These are phyloP conservation scores for Remorina albescens DNA, from an alignment of 2,797 vertebrate species.

Conservation along the genomic window DNA sequence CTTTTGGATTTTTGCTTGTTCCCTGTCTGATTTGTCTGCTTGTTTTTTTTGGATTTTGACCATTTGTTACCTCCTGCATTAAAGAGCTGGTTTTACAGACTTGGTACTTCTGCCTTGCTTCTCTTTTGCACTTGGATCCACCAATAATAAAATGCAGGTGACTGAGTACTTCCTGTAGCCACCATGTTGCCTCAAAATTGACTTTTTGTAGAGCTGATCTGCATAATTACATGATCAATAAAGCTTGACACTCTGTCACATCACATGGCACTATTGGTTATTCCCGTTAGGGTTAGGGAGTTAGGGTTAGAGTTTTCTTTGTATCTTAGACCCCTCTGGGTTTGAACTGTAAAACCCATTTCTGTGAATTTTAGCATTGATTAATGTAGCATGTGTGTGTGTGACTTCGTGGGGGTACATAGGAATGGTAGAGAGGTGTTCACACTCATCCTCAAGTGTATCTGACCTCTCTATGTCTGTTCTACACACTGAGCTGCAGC, in stretches of 20 bases:
- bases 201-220: conserved; percentile 3
- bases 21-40: no score
- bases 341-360: conserved; percentile 14
- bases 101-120: no score
- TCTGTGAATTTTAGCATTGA: neutral
- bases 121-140: no score
- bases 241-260: no score
- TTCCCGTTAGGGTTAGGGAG: no score
- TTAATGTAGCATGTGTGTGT: conserved; percentile 18
- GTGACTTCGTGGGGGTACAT: conserved; percentile 32
- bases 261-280: no score
- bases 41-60: no score
- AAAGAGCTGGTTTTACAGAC: no score
- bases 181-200: neutral
- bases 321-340: conserved; percentile 6
- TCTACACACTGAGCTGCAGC: conserved; percentile 59
- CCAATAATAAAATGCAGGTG: no score
- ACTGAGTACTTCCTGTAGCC: neutral
- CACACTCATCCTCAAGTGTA: conserved; percentile 40
- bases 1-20: no score
- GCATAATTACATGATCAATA: conserved; percentile 23
- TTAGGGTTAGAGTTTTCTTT: no score
- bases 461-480: conserved; percentile 60
- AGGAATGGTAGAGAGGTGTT: conserved; percentile 42
- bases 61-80: no score